Evolutionary conservation across 2,113 vertebrate genomes (phyloP).

Genomic region (Cyanoderma ruficeps): DNA sequence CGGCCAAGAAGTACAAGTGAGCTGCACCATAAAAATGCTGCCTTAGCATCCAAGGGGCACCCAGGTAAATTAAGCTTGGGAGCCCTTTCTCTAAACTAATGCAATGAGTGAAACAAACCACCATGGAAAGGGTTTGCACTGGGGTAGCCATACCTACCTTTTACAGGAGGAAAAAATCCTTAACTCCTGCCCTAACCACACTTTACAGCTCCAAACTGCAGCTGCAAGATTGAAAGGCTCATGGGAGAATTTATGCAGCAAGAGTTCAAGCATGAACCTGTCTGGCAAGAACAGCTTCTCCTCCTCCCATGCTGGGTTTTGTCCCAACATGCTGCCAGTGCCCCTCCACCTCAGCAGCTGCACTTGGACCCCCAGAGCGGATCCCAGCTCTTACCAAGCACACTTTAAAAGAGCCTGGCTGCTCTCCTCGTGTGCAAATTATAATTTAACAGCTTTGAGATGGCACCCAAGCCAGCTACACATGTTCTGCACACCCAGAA

Average conservation of each 20-base stretch:
- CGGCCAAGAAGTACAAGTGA: background rate
- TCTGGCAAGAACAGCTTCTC: background rate
- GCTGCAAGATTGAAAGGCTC: background rate
- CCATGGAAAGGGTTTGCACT: background rate
- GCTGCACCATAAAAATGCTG: background rate
- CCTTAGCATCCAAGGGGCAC: background rate
- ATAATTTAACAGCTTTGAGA: background rate
- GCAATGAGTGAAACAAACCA: background rate
- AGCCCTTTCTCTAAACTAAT: background rate
- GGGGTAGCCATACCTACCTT: background rate
- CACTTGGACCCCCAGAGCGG: background rate
- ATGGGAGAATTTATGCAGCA: background rate
- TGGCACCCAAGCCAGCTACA: background rate
- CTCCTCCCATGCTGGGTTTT: background rate
- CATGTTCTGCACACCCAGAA: background rate
- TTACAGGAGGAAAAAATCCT: background rate
- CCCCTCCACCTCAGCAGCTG: background rate
- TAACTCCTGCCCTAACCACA: background rate
- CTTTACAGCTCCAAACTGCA: background rate
- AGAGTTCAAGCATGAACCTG: background rate
- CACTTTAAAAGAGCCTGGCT: background rate
- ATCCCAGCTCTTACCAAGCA: background rate
- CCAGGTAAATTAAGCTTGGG: background rate
- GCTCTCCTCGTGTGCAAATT: fast-evolving
- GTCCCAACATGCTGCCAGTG: background rate